A percentile compares a stretch with the other conserved stretches of the same genome.
These are phyloP conservation scores for Sminthurinus signatus DNA, from an alignment of 1,140 invertebrate genomes.

Conservation along the genomic window DNA sequence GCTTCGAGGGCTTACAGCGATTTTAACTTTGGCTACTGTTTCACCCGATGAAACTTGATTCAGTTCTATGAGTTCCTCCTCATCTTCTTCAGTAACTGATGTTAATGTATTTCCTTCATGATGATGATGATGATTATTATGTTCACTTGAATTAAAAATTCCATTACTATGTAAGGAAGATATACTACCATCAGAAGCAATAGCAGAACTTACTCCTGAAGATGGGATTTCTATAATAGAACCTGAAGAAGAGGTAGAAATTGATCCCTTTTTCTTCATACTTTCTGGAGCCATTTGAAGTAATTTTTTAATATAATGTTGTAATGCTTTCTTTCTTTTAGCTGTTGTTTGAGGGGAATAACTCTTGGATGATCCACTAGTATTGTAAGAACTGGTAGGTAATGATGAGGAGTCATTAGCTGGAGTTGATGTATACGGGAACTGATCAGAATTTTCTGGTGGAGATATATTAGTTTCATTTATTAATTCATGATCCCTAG, in stretches of 20 bases:
- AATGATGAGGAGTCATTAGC: too few relatives aligned
- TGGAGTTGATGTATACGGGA: not conserved
- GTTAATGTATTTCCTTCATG: not conserved
- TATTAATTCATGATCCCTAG: too few relatives aligned
- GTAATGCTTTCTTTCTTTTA: not conserved
- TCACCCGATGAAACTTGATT: constrained; percentile 5
- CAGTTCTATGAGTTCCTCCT: not conserved
- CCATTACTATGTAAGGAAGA: not conserved
- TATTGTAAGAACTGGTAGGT: not conserved
- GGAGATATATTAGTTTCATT: not conserved
- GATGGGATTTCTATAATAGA: constrained; percentile 10
- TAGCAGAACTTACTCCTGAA: not conserved
- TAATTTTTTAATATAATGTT: constrained; percentile 5
- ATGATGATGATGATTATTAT: not conserved
- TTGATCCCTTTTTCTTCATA: not conserved
- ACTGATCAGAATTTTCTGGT: not conserved
- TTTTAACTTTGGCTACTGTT: not conserved
- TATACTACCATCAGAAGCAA: not conserved
- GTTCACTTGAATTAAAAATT: not conserved
- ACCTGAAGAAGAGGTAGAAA: not conserved
- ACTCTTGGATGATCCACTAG: not conserved
- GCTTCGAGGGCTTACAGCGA: not conserved
- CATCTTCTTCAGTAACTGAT: not conserved
- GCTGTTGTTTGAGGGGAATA: not conserved
- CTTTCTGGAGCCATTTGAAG: constrained; percentile 8